A percentile compares a stretch with the other conserved stretches of the same genome.
These are phyloP conservation scores for Netelia inedita DNA, from an alignment of 2,888 invertebrate genomes.

Conservation along the genomic window DNA sequence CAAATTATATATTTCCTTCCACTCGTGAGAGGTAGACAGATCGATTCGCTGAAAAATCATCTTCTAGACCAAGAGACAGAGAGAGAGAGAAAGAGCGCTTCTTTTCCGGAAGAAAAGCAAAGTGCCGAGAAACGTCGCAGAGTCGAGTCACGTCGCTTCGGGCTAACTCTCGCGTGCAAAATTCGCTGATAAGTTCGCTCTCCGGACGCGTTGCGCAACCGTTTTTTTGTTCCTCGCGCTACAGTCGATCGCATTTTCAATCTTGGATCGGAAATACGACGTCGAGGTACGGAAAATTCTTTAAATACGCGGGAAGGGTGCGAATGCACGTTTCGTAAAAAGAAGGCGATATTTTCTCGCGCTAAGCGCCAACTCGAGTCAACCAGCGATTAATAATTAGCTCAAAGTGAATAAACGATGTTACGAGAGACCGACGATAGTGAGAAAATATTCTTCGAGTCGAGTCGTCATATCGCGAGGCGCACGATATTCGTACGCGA, in stretches of 20 bases:
- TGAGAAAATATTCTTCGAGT: slow-evolving; percentile 39
- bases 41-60: no score
- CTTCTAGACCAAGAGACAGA: neutral
- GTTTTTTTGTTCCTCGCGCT: neutral
- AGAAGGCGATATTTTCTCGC: neutral
- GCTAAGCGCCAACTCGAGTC: neutral
- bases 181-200: slow-evolving; percentile 49
- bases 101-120: slow-evolving; percentile 9
- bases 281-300: neutral
- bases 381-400: slow-evolving; percentile 45
- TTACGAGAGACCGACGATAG: neutral
- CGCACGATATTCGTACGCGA: slow-evolving; percentile 54
- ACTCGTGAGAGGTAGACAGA: slow-evolving; percentile 2
- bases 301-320: slow-evolving; percentile 14
- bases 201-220: slow-evolving; percentile 48
- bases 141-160: neutral
- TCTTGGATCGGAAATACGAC: no score
- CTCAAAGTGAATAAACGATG: neutral
- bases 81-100: neutral
- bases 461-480: slow-evolving; percentile 51
- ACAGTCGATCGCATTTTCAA: neutral
- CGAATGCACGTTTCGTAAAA: neutral
- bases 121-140: neutral
- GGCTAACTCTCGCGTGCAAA: slow-evolving; percentile 57
- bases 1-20: neutral